phyloP scores from a whole-genome alignment of 2,797 vertebrate genomes.

The Chrysocyon brachyurus region DNA sequence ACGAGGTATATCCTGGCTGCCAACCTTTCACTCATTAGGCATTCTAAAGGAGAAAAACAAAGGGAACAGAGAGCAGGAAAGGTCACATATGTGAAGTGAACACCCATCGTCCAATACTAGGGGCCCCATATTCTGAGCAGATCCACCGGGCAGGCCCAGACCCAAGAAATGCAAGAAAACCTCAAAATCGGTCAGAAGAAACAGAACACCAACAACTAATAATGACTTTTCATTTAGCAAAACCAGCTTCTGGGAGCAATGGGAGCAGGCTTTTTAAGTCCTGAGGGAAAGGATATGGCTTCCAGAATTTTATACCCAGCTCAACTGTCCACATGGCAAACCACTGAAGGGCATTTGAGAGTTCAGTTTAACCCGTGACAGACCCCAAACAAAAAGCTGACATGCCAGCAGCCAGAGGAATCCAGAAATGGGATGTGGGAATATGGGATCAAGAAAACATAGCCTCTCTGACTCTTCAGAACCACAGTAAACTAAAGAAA shows the following conservation, averaged over 20 bases:
- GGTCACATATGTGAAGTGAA: rapidly evolving
- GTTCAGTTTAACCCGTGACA: rapidly evolving
- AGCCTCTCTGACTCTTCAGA: background rate
- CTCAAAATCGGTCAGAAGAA: background rate
- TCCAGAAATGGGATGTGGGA: rapidly evolving
- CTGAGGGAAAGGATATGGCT: background rate
- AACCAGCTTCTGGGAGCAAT: background rate
- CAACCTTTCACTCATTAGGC: rapidly evolving
- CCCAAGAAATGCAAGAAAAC: background rate
- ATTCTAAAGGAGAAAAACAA: background rate
- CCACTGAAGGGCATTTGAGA: rapidly evolving
- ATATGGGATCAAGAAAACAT: rapidly evolving
- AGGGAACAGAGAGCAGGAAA: background rate
- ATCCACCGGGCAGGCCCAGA: rapidly evolving
- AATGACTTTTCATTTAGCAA: background rate
- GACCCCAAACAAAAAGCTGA: rapidly evolving
- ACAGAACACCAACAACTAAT: too few species aligned
- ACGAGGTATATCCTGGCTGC: too few species aligned
- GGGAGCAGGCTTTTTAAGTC: rapidly evolving
- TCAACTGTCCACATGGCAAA: rapidly evolving
- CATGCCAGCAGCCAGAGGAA: background rate
- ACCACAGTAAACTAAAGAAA: rapidly evolving
- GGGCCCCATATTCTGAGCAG: background rate
- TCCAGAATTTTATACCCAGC: background rate
- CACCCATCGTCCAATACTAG: rapidly evolving